Evolutionary conservation across 2,113 vertebrate genomes (phyloP).

Genomic region (Acanthisitta chloris): DNA sequence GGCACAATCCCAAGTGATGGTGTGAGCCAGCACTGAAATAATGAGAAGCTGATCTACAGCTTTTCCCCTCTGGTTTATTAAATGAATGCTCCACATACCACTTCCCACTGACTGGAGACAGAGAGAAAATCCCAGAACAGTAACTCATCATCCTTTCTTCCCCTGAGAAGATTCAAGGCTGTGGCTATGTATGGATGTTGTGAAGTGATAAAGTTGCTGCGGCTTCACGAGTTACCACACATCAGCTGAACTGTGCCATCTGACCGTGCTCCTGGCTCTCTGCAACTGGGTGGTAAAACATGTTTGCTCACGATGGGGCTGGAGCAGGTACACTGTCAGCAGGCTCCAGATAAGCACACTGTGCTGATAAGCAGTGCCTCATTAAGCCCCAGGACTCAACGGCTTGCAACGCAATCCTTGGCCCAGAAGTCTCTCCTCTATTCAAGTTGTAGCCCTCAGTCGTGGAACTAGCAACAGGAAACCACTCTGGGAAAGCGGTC

Average conservation of each 20-base stretch:
- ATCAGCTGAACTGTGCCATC: neutral
- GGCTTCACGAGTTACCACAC: constrained; percentile 49
- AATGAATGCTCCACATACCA: constrained; percentile 57
- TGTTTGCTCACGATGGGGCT: constrained; percentile 52
- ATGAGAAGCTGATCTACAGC: constrained; percentile 67
- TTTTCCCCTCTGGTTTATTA: constrained; percentile 62
- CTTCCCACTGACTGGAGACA: constrained; percentile 58
- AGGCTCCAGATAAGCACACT: constrained; percentile 28
- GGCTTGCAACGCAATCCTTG: constrained; percentile 22
- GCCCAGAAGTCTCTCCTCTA: constrained; percentile 16
- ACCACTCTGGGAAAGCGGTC: neutral
- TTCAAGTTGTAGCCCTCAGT: neutral
- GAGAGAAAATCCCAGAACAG: constrained; percentile 58
- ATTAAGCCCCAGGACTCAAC: constrained; percentile 63
- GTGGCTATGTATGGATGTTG: constrained; percentile 69
- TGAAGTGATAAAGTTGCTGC: constrained; percentile 58
- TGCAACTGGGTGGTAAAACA: constrained; percentile 63
- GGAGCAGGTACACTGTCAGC: constrained; percentile 5
- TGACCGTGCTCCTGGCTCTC: neutral
- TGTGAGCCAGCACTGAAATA: constrained; percentile 51
- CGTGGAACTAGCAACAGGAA: neutral
- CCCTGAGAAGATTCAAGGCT: constrained; percentile 36
- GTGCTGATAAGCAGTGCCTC: constrained; percentile 55
- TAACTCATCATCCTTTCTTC: constrained; percentile 59
- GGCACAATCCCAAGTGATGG: constrained; percentile 55